Base-by-base conservation (phyloP, 2,888 invertebrate genomes). In the Rhabditoides inermis region DNA sequence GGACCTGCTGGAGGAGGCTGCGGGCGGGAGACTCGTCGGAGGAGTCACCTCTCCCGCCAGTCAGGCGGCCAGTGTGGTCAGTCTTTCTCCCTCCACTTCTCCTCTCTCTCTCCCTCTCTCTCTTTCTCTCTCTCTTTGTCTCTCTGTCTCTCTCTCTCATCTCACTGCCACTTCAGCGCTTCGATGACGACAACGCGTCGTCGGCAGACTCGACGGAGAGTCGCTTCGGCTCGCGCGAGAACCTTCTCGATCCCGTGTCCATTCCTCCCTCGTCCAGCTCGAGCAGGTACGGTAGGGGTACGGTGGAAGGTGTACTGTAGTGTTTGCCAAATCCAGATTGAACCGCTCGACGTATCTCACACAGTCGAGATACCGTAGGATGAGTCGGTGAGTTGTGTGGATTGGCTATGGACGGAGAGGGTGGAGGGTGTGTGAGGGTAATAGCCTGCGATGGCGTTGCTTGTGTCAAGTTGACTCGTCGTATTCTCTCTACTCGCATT, bases 361-460 rank as follows among this genome's bases (percentile, higher is more conserved):
- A 25, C 32, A 44, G 5, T 58, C 58, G 37, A 52, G 47, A 53
- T 58, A 58, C 44, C 55, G 58, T 45, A 56, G 50, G 56, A 60
- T 56, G 60, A 60, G 60, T 42, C 52, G 54, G 60, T 55, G 41
- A 53, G 45, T 10, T n/a, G 10, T 12, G 7, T 39, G n/a, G 10
- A 10, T 10, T n/a, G 40, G 40, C 40, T n/a, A 39, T 20, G n/a
- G 22, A 39, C n/a, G 7, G 18, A 10, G 7, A 39, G 40, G 40
- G 10, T 15, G 22, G 40, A 32, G 32, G 15, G 15, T 32, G 10
- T 32, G 32, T 10, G 32, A n/a, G n/a, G n/a, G n/a, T n/a, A n/a
- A n/a, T n/a, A n/a, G n/a, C n/a, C n/a, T n/a, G n/a, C n/a, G n/a
- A n/a, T n/a, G n/a, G n/a, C n/a, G n/a, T n/a, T n/a, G n/a, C n/a